Evolutionary conservation across 2,113 vertebrate species (phyloP).

Genomic region (Melanerpes formicivorus): DNA sequence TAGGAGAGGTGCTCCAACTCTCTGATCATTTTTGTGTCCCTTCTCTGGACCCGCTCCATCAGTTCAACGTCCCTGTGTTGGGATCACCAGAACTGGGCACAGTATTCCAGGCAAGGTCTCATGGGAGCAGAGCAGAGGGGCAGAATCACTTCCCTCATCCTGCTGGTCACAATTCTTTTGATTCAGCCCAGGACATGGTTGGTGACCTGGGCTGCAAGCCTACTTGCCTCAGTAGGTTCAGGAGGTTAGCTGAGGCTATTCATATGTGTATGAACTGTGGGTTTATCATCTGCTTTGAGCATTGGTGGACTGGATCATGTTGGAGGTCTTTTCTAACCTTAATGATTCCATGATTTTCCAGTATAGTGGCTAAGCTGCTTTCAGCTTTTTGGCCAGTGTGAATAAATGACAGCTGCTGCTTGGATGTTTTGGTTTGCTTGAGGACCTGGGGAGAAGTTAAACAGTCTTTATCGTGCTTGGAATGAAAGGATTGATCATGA

Average conservation of each 20-base stretch:
- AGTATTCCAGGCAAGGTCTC: too few species aligned
- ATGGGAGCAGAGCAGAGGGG: too few species aligned
- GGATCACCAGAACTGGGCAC: too few species aligned
- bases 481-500: background rate
- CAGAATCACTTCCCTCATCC: too few species aligned
- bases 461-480: background rate
- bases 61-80: too few species aligned
- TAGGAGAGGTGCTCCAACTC: too few species aligned
- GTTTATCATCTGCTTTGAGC: background rate
- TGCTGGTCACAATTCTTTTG: too few species aligned
- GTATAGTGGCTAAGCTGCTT: accelerated
- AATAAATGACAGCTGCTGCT: background rate
- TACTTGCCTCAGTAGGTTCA: background rate
- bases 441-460: background rate
- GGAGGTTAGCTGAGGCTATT: background rate
- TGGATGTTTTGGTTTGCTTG: background rate
- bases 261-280: background rate
- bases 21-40: too few species aligned
- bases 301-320: background rate
- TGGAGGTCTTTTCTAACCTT: too few species aligned
- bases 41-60: too few species aligned
- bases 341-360: background rate
- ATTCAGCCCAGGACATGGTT: too few species aligned
- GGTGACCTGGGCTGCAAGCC: too few species aligned
- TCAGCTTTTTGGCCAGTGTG: background rate